Evolutionary conservation across 2,797 vertebrate genomes (phyloP).

Genomic region (Cirrhinus molitorella): DNA sequence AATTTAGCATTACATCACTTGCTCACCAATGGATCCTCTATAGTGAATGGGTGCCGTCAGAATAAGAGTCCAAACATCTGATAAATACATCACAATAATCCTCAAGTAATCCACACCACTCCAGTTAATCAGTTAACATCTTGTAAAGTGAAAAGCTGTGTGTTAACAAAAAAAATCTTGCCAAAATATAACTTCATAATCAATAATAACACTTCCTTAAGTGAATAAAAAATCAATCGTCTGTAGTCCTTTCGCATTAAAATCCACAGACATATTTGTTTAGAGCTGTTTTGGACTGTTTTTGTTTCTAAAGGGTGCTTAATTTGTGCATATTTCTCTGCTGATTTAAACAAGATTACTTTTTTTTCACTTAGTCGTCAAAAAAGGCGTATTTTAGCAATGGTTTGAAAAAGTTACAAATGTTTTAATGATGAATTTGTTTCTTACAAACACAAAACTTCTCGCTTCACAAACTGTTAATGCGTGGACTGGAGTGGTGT

Average conservation of each 20-base stretch:
- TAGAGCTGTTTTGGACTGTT: background rate
- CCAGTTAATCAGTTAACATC: no score
- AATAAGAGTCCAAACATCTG: no score
- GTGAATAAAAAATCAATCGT: no score
- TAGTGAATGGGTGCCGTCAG: no score
- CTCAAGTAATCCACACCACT: no score
- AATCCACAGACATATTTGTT: background rate
- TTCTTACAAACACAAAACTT: background rate
- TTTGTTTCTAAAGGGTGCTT: no score
- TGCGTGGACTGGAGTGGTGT: no score
- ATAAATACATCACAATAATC: no score
- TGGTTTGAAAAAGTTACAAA: background rate
- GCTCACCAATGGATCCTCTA: background rate
- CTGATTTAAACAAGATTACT: background rate
- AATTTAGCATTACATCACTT: background rate
- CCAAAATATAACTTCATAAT: background rate
- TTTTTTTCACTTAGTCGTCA: no score
- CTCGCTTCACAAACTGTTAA: background rate
- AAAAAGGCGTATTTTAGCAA: background rate
- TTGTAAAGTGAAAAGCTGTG: no score
- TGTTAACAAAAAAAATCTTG: no score
- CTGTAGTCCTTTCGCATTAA: no score
- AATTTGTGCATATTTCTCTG: background rate
- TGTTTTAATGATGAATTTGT: background rate
- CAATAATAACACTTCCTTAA: background rate